Evolutionary conservation across 2,888 invertebrate genomes (phyloP).

Genomic region (Capitulum mitella): DNA sequence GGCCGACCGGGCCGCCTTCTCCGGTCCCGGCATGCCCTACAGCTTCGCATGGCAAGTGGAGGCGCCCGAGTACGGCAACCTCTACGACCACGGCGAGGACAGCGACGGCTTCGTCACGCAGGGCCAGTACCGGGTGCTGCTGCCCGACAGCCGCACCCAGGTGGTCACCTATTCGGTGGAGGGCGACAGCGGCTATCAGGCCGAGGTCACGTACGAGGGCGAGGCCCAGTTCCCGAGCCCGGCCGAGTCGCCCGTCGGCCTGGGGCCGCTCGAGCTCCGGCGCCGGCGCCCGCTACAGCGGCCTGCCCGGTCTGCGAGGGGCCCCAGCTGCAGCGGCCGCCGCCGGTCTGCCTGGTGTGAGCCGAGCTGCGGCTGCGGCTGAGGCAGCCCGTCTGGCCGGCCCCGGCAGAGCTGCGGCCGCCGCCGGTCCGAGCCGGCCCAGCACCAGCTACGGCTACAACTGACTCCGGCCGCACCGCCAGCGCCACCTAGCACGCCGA

Average conservation of each 20-base stretch:
- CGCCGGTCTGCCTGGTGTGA: no score
- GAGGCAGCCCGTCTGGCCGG: no score
- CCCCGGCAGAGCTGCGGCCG: not conserved
- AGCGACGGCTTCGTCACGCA: not conserved
- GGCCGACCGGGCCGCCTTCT: not conserved
- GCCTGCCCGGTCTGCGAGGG: no score
- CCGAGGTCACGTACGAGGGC: not conserved
- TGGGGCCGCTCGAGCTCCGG: no score
- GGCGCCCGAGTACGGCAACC: not conserved
- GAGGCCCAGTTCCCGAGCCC: not conserved
- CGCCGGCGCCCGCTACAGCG: no score
- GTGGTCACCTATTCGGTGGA: not conserved
- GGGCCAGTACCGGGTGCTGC: not conserved
- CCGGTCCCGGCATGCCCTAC: constrained; percentile 2
- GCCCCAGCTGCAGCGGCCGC: no score
- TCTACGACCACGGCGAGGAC: not conserved
- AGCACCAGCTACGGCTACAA: not conserved
- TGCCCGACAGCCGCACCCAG: constrained; percentile 6
- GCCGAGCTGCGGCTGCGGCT: no score
- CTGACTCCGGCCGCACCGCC: not conserved
- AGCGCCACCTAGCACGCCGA: not conserved
- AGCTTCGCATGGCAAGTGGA: not conserved
- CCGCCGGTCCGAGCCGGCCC: not conserved
- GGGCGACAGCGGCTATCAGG: not conserved
- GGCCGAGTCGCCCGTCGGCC: no score